A percentile compares a stretch with the other conserved stretches of the same genome.
phyloP scores from a whole-genome alignment of 2,888 invertebrate species.

The Drosophila kokeensis region DNA sequence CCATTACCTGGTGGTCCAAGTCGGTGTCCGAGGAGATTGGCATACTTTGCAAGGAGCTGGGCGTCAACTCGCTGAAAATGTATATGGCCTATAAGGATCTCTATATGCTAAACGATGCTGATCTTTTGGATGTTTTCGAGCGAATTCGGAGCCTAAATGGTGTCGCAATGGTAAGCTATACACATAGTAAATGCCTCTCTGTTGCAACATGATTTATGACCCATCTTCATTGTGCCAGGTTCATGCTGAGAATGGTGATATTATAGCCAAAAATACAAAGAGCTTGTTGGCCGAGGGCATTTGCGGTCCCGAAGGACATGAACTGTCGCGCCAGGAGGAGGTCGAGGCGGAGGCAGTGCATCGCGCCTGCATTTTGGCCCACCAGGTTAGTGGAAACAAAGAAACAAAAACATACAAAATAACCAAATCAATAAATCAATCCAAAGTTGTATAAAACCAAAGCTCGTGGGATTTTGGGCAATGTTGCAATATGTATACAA shows the following conservation, averaged over 20 bases:
- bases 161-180: slow-evolving; percentile 88
- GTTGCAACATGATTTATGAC: background rate
- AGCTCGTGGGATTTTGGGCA: slow-evolving; percentile 16
- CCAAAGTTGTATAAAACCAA: slow-evolving; percentile 25
- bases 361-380: slow-evolving; percentile 96
- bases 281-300: slow-evolving; percentile 94
- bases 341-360: slow-evolving; percentile 99
- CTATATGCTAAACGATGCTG: slow-evolving; percentile 95
- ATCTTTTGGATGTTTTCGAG: slow-evolving; percentile 94
- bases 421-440: slow-evolving; percentile 1
- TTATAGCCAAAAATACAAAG: slow-evolving; percentile 95
- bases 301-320: slow-evolving; percentile 97
- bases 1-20: slow-evolving; percentile 94
- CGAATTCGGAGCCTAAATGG: slow-evolving; percentile 93
- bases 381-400: slow-evolving; percentile 89
- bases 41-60: slow-evolving; percentile 91
- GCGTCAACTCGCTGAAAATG: slow-evolving; percentile 98
- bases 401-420: background rate
- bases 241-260: slow-evolving; percentile 98
- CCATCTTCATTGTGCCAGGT: slow-evolving; percentile 86
- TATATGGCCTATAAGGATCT: slow-evolving; percentile 98
- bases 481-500: slow-evolving; percentile 16
- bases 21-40: slow-evolving; percentile 95
- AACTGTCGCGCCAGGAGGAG: slow-evolving; percentile 96
- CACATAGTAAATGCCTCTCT: background rate